Evolutionary conservation across 2,888 invertebrate species (phyloP).

Genomic region (Disparrhopalites patrizii): DNA sequence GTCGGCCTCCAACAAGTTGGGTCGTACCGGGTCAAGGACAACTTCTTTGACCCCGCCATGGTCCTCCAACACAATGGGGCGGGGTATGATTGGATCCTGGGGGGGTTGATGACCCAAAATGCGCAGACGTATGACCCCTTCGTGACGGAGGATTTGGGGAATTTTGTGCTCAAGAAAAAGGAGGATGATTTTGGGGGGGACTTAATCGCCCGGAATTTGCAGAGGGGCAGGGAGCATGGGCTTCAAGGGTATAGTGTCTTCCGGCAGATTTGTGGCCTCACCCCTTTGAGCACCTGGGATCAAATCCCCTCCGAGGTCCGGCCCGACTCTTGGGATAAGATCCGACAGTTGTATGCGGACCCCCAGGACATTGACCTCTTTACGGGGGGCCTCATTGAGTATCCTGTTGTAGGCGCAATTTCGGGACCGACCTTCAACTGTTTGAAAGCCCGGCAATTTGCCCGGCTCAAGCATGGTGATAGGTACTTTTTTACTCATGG

Average conservation of each 20-base stretch:
- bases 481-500: constrained; percentile 44
- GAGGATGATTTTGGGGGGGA: constrained; percentile 39
- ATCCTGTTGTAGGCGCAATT: constrained; percentile 70
- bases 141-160: constrained; percentile 39
- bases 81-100: constrained; percentile 43
- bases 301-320: constrained; percentile 36
- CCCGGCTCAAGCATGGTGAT: constrained; percentile 41
- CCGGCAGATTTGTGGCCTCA: constrained; percentile 34
- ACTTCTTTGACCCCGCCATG: constrained; percentile 44
- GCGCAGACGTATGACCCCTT: constrained; percentile 44
- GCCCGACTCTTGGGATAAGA: constrained; percentile 34
- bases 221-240: constrained; percentile 42
- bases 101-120: constrained; percentile 44
- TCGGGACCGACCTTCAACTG: constrained; percentile 86
- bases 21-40: constrained; percentile 41
- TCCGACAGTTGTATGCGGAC: constrained; percentile 32
- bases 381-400: constrained; percentile 77
- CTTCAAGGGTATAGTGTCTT: constrained; percentile 35
- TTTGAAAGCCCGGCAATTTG: constrained; percentile 56
- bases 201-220: constrained; percentile 38
- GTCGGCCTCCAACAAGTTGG: constrained; percentile 34
- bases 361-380: constrained; percentile 72
- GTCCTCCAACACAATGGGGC: constrained; percentile 34
- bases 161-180: constrained; percentile 38
- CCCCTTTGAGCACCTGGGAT: constrained; percentile 32